Percentiles rank a stretch among this genome's conserved stretches.
Evolutionary conservation across 2,113 vertebrate species (phyloP).

Genomic region (Psittacus erithacus): DNA sequence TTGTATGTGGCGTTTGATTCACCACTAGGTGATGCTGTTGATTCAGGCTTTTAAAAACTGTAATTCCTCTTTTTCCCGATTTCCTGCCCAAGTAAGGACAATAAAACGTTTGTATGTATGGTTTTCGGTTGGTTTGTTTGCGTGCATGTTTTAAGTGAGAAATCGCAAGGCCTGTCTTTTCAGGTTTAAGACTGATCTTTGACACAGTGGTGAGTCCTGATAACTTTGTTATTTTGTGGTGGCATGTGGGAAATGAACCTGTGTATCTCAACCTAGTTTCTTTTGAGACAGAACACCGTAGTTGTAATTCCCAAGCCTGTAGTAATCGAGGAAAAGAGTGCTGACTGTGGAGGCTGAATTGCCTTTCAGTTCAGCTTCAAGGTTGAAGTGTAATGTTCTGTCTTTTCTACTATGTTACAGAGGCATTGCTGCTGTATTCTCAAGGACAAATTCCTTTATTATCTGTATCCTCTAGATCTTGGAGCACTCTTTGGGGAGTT

Average conservation of each 20-base stretch:
- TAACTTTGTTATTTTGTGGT: neutral
- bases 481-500: neutral
- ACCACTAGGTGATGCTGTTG: slow-evolving; percentile 39
- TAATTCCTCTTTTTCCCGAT: accelerated
- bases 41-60: neutral
- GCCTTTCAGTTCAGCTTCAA: neutral
- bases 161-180: neutral
- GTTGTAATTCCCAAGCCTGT: neutral
- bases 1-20: neutral
- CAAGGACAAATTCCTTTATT: slow-evolving; percentile 8
- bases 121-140: neutral
- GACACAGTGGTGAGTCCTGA: neutral
- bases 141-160: neutral
- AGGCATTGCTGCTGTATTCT: neutral
- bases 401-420: neutral
- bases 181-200: neutral
- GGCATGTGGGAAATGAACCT: neutral
- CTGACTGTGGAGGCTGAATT: neutral
- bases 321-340: neutral
- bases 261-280: neutral
- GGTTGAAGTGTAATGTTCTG: neutral
- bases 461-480: neutral
- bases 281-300: neutral
- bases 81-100: neutral
- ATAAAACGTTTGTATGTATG: neutral